Percentiles rank a stretch among this genome's conserved stretches.
Evolutionary conservation across 1,140 invertebrate species (phyloP).

Genomic region (Eupeodes corollae): DNA sequence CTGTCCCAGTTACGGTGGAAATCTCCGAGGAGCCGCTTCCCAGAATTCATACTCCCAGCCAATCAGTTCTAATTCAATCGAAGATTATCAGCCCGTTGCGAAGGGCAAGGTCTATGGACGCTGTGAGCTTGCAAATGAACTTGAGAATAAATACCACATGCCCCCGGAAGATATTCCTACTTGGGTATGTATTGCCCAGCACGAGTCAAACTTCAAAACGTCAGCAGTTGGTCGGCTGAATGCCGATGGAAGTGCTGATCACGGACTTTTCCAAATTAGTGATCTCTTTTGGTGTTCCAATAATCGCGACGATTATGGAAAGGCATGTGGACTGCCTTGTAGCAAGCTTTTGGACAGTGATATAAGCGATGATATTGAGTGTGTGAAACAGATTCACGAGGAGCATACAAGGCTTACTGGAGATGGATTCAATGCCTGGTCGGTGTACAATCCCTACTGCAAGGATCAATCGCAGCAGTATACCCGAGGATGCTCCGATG

Average conservation of each 20-base stretch:
- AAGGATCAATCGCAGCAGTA: neutral
- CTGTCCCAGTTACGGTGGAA: too few relatives aligned
- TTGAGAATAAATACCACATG: constrained; percentile 42
- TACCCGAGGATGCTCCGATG: constrained; percentile 3
- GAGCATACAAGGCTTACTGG: constrained; percentile 51
- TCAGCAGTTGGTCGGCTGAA: constrained; percentile 46
- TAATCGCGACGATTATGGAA: constrained; percentile 40
- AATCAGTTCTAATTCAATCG: too few relatives aligned
- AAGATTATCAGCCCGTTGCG: too few relatives aligned
- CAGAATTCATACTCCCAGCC: too few relatives aligned
- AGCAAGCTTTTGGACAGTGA: constrained; percentile 49
- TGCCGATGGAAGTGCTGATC: constrained; percentile 46
- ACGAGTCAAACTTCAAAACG: constrained; percentile 57
- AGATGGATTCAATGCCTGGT: constrained; percentile 61
- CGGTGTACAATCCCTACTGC: constrained; percentile 42
- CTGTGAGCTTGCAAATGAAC: constrained; percentile 56
- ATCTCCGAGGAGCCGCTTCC: too few relatives aligned
- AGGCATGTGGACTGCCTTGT: constrained; percentile 49
- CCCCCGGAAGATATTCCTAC: constrained; percentile 44
- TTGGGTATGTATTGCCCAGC: constrained; percentile 64
- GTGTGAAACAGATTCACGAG: constrained; percentile 48
- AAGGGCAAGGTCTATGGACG: constrained; percentile 48
- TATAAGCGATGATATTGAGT: constrained; percentile 53
- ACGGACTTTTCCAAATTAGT: constrained; percentile 58
- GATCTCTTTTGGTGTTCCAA: constrained; percentile 56